Conservation (phyloP, 2,888 invertebrate genomes). For the Scotopteryx bipunctaria region DNA sequence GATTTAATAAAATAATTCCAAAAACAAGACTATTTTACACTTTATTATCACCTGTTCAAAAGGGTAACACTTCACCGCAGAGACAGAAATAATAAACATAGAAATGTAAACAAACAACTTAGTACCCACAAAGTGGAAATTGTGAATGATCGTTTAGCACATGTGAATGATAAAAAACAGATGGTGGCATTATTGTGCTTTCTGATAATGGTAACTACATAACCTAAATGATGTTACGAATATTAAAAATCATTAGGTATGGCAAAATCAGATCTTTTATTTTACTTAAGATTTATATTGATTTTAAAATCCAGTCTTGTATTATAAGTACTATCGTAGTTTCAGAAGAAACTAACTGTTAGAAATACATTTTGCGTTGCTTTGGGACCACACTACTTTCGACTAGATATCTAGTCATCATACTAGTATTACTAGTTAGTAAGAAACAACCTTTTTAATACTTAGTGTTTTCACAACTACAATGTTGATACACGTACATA, state of each 20-base stretch:
- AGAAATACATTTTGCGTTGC: not conserved
- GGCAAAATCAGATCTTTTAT: no score
- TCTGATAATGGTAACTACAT: constrained; percentile 7
- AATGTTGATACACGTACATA: not conserved
- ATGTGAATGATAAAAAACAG: constrained; percentile 27
- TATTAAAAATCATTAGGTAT: not conserved
- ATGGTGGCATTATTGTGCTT: constrained; percentile 18
- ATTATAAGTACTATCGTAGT: not conserved
- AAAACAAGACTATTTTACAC: not conserved
- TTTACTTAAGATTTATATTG: no score
- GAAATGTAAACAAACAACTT: constrained; percentile 33
- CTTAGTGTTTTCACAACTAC: not conserved
- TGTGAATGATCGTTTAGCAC: constrained; percentile 35
- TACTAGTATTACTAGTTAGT: constrained; percentile 3
- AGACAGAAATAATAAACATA: constrained; percentile 22
- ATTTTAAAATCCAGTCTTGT: not conserved
- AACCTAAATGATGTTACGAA: not conserved
- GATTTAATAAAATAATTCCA: no score
- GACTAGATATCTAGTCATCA: constrained; percentile 1
- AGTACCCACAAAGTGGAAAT: constrained; percentile 24
- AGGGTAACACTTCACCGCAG: constrained; percentile 2
- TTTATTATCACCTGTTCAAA: not conserved
- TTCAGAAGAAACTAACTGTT: not conserved
- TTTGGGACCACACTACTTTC: constrained; percentile 4
- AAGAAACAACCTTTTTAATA: not conserved